Evolutionary conservation across 1,140 invertebrate species (phyloP).

Genomic region (Drosophila parabipectinata): DNA sequence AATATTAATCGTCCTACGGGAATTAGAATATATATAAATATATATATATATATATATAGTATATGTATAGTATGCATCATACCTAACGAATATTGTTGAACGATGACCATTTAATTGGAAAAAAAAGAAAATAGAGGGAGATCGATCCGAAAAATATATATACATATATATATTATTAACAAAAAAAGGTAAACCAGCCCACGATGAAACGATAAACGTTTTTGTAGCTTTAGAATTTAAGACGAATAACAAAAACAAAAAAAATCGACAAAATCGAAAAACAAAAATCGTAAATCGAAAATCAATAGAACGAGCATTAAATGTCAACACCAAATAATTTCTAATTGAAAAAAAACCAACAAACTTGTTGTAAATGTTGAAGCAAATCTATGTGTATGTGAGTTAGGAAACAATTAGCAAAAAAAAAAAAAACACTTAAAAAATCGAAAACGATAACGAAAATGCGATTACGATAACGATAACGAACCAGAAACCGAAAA

Average conservation of each 20-base stretch:
- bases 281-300: conserved; percentile 14
- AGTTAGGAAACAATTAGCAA: conserved; percentile 9
- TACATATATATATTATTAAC: conserved; percentile 10
- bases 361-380: conserved; percentile 63
- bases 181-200: conserved; percentile 59
- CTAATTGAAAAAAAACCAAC: conserved; percentile 4
- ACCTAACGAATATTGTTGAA: conserved; percentile 31
- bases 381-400: conserved; percentile 39
- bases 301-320: conserved; percentile 11
- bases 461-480: neutral
- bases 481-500: neutral
- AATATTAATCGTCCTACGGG: conserved; percentile 25
- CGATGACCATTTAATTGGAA: conserved; percentile 11
- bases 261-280: conserved; percentile 26
- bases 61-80: conserved; percentile 9
- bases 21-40: conserved; percentile 19
- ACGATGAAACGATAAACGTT: conserved; percentile 46
- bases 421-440: conserved; percentile 8
- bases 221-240: conserved; percentile 58
- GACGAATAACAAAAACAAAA: conserved; percentile 6
- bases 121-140: neutral
- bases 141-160: neutral
- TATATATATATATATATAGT: neutral
- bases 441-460: conserved; percentile 26
- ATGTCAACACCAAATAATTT: conserved; percentile 42